A percentile compares a stretch with the other conserved stretches of the same genome.
These are phyloP conservation scores for Rhinoderma darwinii DNA, from an alignment of 2,113 vertebrate genomes.

Conservation along the genomic window DNA sequence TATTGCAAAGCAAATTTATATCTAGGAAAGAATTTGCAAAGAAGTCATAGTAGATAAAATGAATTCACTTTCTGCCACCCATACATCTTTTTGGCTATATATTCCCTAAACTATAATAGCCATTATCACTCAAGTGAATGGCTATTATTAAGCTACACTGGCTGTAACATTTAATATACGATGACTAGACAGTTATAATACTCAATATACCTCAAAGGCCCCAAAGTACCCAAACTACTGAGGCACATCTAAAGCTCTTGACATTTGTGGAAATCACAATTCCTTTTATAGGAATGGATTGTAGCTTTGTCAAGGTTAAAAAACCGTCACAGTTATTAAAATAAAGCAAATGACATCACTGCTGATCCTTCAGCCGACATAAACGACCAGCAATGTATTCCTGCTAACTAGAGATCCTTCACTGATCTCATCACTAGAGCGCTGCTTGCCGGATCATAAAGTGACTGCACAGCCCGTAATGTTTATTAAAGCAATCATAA, in stretches of 20 bases:
- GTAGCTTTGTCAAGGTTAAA: constrained; percentile 50
- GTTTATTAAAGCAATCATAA: constrained; percentile 50
- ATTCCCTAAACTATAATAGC: constrained; percentile 51
- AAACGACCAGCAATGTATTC: constrained; percentile 31
- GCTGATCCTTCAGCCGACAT: constrained; percentile 60
- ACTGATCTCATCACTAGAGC: constrained; percentile 16
- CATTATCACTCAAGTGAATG: constrained; percentile 51
- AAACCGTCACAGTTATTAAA: constrained; percentile 24
- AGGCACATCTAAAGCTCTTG: constrained; percentile 46
- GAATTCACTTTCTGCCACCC: constrained; percentile 13
- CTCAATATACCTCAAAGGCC: constrained; percentile 40
- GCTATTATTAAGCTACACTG: constrained; percentile 54
- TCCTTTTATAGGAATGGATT: constrained; percentile 26
- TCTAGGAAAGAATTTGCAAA: background rate
- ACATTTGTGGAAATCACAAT: constrained; percentile 54
- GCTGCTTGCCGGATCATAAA: background rate
- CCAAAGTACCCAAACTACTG: constrained; percentile 49
- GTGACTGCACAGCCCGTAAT: constrained; percentile 63
- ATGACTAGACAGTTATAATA: constrained; percentile 46
- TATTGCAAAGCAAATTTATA: background rate
- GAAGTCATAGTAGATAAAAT: background rate
- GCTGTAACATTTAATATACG: constrained; percentile 50
- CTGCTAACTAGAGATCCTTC: background rate
- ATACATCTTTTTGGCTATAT: constrained; percentile 38
- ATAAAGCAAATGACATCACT: constrained; percentile 51